A percentile compares a stretch with the other conserved stretches of the same genome.
phyloP scores from a whole-genome alignment of 1,140 invertebrate genomes.

The Hylaeus anthracinus region DNA sequence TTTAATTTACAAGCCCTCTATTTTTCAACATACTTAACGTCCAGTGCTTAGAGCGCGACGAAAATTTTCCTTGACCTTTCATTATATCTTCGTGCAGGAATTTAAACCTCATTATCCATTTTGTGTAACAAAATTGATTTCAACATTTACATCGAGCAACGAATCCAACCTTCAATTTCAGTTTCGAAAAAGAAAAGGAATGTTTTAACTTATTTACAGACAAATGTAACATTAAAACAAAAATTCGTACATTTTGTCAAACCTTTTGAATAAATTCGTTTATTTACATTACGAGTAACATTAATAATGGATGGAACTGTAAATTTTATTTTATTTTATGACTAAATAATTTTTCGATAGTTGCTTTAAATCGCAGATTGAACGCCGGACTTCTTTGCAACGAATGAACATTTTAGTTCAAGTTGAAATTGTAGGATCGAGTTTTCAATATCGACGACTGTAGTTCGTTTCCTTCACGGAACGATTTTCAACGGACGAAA shows the following conservation, averaged over 20 bases:
- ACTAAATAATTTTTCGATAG: neutral
- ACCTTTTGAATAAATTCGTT: too few relatives aligned
- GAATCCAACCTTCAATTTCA: constrained; percentile 12
- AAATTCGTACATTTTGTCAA: neutral
- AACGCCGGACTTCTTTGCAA: neutral
- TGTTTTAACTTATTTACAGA: neutral
- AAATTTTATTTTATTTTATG: neutral
- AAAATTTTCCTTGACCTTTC: neutral
- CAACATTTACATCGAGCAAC: constrained; percentile 1
- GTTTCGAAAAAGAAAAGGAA: neutral
- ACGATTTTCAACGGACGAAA: constrained; percentile 48
- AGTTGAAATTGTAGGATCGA: constrained; percentile 25
- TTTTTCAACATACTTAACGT: constrained; percentile 40
- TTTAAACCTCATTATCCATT: neutral
- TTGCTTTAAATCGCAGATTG: neutral
- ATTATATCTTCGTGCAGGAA: constrained; percentile 12
- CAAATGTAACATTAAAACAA: neutral
- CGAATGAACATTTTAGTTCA: neutral
- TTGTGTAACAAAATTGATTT: neutral
- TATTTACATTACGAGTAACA: neutral
- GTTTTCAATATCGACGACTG: constrained; percentile 35
- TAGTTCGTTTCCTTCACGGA: constrained; percentile 20
- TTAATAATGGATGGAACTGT: neutral
- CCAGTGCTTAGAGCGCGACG: constrained; percentile 35
- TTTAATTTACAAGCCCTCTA: constrained; percentile 60